A percentile compares a stretch with the other conserved stretches of the same genome.
phyloP scores from a whole-genome alignment of 2,888 invertebrate genomes.

The Apotomis capreana region DNA sequence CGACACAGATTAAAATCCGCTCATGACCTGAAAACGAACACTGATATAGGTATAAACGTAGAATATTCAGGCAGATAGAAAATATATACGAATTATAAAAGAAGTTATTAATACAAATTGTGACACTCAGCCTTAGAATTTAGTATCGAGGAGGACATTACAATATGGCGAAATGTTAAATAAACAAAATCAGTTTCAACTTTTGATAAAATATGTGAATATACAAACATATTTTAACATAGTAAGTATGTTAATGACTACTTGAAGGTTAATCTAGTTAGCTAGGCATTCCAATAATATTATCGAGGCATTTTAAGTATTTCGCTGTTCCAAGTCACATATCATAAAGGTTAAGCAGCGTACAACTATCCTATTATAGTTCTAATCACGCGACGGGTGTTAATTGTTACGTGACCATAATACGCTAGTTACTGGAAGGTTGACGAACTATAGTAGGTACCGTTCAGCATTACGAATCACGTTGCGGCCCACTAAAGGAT shows the following conservation, averaged over 20 bases:
- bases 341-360: constrained; percentile 16
- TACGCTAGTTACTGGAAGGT: constrained; percentile 21
- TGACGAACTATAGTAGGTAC: constrained; percentile 35
- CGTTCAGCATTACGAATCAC: constrained; percentile 28
- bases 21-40: neutral
- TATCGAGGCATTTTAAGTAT: constrained; percentile 6
- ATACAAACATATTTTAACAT: constrained; percentile 3
- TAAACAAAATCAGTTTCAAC: neutral
- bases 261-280: constrained; percentile 21
- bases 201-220: neutral
- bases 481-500: constrained; percentile 11
- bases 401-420: constrained; percentile 41
- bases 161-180: neutral
- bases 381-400: constrained; percentile 35
- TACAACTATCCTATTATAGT: constrained; percentile 36
- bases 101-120: neutral
- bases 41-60: neutral
- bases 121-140: neutral
- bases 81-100: too few relatives aligned
- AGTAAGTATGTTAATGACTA: constrained; percentile 14
- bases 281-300: neutral
- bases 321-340: constrained; percentile 15
- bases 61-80: neutral
- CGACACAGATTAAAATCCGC: neutral
- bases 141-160: neutral